Evolutionary conservation across 2,888 invertebrate genomes (phyloP).

Genomic region (Pasiphila rectangulata): DNA sequence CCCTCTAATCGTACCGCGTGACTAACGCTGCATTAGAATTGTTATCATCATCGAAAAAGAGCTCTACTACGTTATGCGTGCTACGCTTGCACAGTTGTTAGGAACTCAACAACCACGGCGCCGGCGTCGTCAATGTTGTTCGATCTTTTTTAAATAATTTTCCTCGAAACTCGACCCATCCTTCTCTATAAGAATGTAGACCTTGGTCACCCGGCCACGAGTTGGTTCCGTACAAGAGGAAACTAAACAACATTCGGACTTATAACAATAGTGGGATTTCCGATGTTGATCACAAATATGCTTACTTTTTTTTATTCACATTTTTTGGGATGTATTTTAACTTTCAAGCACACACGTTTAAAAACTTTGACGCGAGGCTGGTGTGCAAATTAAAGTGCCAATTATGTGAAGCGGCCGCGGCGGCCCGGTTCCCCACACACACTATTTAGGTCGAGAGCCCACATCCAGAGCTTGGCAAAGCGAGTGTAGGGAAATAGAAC

Average conservation of each 20-base stretch:
- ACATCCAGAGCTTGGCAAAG: slow-evolving; percentile 10
- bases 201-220: no score
- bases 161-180: no score
- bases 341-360: no score
- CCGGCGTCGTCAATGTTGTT: slow-evolving; percentile 96
- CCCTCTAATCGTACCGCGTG: slow-evolving; percentile 96
- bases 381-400: slow-evolving; percentile 16
- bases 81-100: slow-evolving; percentile 96
- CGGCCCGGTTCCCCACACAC: slow-evolving; percentile 29
- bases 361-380: slow-evolving; percentile 4
- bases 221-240: no score
- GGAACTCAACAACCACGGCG: slow-evolving; percentile 99
- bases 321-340: no score
- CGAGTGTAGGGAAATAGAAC: slow-evolving; percentile 11
- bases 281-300: no score
- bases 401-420: slow-evolving; percentile 39
- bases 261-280: no score
- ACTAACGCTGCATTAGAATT: slow-evolving; percentile 96
- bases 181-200: no score
- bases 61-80: slow-evolving; percentile 92
- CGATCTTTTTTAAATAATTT: no score
- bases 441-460: slow-evolving; percentile 35
- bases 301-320: no score
- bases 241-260: no score
- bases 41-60: slow-evolving; percentile 97